phyloP scores from a whole-genome alignment of 92 coral and sea anemone species.

The Metridium senile region DNA sequence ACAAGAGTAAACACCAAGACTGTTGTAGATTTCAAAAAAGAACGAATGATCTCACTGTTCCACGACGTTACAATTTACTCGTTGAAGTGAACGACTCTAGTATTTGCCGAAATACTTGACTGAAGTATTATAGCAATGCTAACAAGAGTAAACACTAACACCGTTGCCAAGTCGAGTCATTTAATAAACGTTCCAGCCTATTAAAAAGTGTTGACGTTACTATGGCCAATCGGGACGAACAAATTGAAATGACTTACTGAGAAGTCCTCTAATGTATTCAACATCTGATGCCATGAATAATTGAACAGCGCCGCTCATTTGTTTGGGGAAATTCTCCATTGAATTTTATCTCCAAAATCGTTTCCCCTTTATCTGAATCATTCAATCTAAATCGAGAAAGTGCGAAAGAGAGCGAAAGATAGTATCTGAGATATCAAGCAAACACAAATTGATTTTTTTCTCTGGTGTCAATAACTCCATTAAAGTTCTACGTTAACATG shows the following conservation, averaged over 20 bases:
- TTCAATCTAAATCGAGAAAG: background rate
- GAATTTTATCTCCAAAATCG: background rate
- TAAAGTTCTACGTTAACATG: background rate
- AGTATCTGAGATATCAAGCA: no score
- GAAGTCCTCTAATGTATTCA: conserved; percentile 9
- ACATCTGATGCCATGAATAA: background rate
- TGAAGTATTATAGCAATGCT: background rate
- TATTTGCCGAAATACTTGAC: background rate
- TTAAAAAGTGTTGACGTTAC: background rate
- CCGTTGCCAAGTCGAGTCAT: conserved; percentile 23
- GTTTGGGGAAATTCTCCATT: background rate
- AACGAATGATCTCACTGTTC: background rate
- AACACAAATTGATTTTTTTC: no score
- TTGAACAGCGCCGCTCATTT: conserved; percentile 6
- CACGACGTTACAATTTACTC: background rate
- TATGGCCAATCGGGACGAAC: background rate
- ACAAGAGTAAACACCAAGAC: background rate
- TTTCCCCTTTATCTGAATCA: background rate
- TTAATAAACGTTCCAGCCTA: background rate
- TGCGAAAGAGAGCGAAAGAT: no score
- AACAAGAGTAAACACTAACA: background rate
- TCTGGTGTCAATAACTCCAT: background rate
- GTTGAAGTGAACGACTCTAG: no score
- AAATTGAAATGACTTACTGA: background rate
- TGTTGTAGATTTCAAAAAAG: background rate